A percentile compares a stretch with the other conserved stretches of the same genome.
Conservation (phyloP, 2,113 vertebrate genomes). For the Tupaia tana region DNA sequence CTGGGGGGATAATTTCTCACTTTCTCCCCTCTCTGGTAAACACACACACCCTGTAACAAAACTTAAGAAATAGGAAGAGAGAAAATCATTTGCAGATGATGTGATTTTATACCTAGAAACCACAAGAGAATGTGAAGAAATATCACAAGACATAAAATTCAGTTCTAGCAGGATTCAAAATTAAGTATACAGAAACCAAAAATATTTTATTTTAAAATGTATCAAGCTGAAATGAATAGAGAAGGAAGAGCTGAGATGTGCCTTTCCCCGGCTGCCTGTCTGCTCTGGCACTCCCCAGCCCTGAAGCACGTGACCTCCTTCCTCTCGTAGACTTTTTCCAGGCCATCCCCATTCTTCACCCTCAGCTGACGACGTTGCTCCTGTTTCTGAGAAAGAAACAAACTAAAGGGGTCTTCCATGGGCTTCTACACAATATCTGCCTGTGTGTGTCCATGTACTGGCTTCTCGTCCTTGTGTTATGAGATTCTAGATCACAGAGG, state of each 20-base stretch:
- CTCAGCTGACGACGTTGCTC: too few relatives aligned
- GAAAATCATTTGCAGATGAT: background rate
- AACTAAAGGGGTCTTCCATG: background rate
- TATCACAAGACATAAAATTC: background rate
- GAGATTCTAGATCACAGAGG: too few relatives aligned
- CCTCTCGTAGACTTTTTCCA: background rate
- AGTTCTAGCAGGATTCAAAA: background rate
- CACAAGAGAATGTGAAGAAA: background rate
- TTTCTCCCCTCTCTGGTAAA: too few relatives aligned
- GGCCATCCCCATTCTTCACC: background rate
- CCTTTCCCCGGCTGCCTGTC: background rate
- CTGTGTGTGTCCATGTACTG: background rate
- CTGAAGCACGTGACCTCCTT: too few relatives aligned
- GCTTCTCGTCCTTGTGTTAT: background rate
- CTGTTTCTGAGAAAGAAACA: background rate
- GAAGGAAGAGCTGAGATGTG: background rate
- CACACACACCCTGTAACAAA: too few relatives aligned
- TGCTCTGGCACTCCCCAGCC: too few relatives aligned
- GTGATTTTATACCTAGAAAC: background rate
- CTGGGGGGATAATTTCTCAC: too few relatives aligned
- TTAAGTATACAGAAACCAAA: background rate
- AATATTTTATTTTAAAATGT: background rate
- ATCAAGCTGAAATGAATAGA: background rate
- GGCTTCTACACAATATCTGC: accelerated
- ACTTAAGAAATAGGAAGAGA: background rate